Conservation (phyloP, 2,113 vertebrate species). For the Mesoclemmys tuberculata region DNA sequence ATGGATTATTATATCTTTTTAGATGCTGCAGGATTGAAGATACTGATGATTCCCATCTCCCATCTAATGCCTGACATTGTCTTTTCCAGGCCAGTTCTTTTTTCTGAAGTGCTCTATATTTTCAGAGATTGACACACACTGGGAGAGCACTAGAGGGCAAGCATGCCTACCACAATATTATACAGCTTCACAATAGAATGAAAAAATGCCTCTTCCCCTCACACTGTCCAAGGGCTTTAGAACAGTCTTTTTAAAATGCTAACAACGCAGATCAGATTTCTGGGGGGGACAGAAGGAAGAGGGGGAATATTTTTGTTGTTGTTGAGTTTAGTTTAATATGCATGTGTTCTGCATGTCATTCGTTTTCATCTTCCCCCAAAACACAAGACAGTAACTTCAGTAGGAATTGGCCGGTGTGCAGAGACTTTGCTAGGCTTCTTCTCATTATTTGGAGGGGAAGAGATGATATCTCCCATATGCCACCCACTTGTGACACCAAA, state of each 20-base stretch:
- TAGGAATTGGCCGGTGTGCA: rapidly evolving
- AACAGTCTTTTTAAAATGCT: neutral
- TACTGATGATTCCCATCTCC: neutral
- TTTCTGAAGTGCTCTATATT: neutral
- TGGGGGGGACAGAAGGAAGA: neutral
- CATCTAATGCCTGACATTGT: neutral
- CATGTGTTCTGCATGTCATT: neutral
- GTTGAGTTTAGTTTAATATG: neutral
- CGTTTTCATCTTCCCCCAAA: neutral
- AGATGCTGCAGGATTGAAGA: slow-evolving; percentile 13
- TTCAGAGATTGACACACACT: neutral
- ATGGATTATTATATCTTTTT: slow-evolving; percentile 5
- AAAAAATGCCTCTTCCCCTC: neutral
- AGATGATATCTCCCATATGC: rapidly evolving
- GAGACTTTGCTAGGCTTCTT: neutral
- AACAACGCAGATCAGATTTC: neutral
- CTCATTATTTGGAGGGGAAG: neutral
- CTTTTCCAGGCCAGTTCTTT: neutral
- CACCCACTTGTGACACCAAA: neutral
- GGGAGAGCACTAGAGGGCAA: neutral
- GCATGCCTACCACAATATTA: neutral
- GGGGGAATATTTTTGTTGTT: neutral
- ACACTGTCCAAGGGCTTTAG: rapidly evolving
- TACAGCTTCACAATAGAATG: neutral
- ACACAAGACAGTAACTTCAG: neutral